A percentile compares a stretch with the other conserved stretches of the same genome.
Evolutionary conservation across 2,797 vertebrate genomes (phyloP).

Genomic region (Schizothorax lantsangensis): DNA sequence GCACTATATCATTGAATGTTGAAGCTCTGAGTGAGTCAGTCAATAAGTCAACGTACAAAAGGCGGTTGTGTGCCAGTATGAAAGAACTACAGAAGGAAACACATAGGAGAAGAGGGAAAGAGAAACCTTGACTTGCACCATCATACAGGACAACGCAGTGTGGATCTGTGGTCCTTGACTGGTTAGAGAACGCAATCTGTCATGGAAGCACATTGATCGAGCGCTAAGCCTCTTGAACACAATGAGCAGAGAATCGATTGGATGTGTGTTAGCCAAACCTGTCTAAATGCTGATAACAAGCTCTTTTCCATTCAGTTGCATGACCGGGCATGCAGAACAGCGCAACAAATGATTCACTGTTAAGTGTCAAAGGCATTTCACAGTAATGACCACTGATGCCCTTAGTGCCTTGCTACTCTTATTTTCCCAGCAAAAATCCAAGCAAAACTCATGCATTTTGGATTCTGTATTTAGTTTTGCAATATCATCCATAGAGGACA

Average conservation of each 20-base stretch:
- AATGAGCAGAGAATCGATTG: constrained; percentile 73
- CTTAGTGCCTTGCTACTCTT: constrained; percentile 11
- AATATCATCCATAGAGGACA: constrained; percentile 1
- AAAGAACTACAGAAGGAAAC: background rate
- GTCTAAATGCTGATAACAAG: constrained; percentile 76
- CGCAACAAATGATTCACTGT: constrained; percentile 31
- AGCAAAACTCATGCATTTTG: background rate
- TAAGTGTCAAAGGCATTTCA: constrained; percentile 37
- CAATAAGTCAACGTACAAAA: background rate
- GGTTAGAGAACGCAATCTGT: constrained; percentile 19
- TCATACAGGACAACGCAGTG: background rate
- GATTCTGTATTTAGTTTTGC: background rate
- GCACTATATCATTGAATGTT: background rate
- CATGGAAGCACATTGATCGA: constrained; percentile 69
- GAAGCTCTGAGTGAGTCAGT: background rate
- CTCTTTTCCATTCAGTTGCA: constrained; percentile 54
- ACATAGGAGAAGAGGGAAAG: background rate
- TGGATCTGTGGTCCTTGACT: constrained; percentile 27
- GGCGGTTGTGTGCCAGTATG: background rate
- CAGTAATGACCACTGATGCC: constrained; percentile 30
- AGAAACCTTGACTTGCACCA: background rate
- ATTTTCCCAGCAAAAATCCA: constrained; percentile 2
- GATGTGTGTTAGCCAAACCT: constrained; percentile 73
- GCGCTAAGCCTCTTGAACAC: constrained; percentile 75
- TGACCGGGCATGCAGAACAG: constrained; percentile 23